Base-by-base conservation (phyloP, 2,888 invertebrate species). In the Trilocha varians region DNA sequence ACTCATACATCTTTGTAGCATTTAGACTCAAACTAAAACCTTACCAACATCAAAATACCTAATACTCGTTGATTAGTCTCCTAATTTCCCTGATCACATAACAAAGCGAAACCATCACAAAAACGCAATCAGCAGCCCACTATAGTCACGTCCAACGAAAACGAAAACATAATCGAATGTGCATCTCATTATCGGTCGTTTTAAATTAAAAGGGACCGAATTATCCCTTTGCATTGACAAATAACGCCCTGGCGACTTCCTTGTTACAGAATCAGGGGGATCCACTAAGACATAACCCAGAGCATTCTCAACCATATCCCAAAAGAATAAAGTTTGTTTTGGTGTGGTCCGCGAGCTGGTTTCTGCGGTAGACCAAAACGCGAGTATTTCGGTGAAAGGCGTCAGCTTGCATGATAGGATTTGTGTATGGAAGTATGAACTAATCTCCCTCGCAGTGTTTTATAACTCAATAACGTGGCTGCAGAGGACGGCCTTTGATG, bases 351-450 rank as follows among this genome's bases (percentile, higher is more conserved):
- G 57, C 61, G 41, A 39, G 40, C 44, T 42, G 47, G 53, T 52
- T 49, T 50, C 55, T 80, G 85, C 70, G 86, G 84, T 79, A 67
- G 69, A 75, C 83, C 83, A 68, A 82, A 83, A 78, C 77, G 72
- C 69, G 77, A 73, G 76, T 76, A 80, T 82, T 79, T 73, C 68
- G 71, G 77, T 66, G 70, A 70, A 72, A 86, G 82, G 87, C 87
- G 87, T 86, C 86, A 84, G 85, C 77, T 78, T 85, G 86, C 80
- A 66, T 87, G 86, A 87, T 86, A 77, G 79, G 87, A 87, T 85
- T 84, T 78, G 78, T 72, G 73, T 79, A 82, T 84, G 82, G 82
- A 80, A 84, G 83, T 83, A 82, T 84, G 83, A 78, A 83, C 83
- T 84, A 82, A 85, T 83, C 84, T 78, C 78, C 79, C 83, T 68